Percentiles rank a stretch among this genome's conserved stretches.
These are phyloP conservation scores for Kryptolebias marmoratus DNA, from an alignment of 2,113 vertebrate genomes.

Conservation along the genomic window DNA sequence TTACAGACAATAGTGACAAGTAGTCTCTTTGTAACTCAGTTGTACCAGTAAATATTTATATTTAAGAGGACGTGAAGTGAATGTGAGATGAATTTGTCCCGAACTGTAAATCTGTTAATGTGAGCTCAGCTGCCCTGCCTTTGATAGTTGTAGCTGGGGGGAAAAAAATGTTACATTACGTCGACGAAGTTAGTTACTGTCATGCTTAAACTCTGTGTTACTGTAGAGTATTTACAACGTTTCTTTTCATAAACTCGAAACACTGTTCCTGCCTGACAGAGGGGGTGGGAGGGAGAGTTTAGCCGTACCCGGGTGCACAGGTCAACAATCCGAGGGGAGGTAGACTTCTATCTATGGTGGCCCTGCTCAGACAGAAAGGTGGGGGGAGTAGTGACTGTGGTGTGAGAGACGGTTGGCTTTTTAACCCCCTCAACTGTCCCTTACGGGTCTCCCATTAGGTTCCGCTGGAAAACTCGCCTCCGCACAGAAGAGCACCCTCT, in stretches of 20 bases:
- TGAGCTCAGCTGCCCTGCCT: slow-evolving; percentile 51
- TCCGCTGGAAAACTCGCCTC: slow-evolving; percentile 91
- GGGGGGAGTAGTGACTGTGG: slow-evolving; percentile 68
- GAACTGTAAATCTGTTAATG: slow-evolving; percentile 66
- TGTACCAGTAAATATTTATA: slow-evolving; percentile 71
- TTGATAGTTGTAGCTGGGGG: slow-evolving; percentile 46
- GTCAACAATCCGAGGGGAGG: slow-evolving; percentile 39
- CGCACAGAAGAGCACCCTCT: slow-evolving; percentile 89
- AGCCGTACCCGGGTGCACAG: slow-evolving; percentile 23
- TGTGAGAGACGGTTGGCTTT: slow-evolving; percentile 68
- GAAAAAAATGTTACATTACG: slow-evolving; percentile 31
- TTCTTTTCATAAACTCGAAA: not conserved
- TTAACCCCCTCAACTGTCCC: slow-evolving; percentile 84
- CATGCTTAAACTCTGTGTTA: slow-evolving; percentile 52
- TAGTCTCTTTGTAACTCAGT: slow-evolving; percentile 75
- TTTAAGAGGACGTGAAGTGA: slow-evolving; percentile 63
- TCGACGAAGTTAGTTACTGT: slow-evolving; percentile 48
- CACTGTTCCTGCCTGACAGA: slow-evolving; percentile 43
- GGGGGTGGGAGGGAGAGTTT: slow-evolving; percentile 10
- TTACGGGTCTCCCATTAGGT: slow-evolving; percentile 90
- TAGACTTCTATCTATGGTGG: slow-evolving; percentile 61
- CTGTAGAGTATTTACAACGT: not conserved
- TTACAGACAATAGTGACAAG: slow-evolving; percentile 78
- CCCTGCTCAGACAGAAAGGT: slow-evolving; percentile 68
- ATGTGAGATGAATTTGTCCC: slow-evolving; percentile 65